Conservation (phyloP, 1,140 invertebrate species). For the Liolophura sinensis region DNA sequence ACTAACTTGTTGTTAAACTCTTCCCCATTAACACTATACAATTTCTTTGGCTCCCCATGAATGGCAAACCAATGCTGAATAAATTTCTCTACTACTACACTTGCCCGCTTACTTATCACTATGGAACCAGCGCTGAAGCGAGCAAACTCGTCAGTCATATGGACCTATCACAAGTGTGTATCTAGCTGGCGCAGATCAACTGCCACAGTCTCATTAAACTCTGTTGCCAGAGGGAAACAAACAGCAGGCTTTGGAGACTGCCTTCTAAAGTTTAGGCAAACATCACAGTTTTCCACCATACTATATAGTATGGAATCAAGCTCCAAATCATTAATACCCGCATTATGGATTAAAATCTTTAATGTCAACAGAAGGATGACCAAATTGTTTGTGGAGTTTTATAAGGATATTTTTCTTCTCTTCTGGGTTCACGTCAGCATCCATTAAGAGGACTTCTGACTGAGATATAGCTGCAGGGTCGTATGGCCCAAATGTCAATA, state of each 20-base stretch:
- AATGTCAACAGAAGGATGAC: slow-evolving; percentile 15
- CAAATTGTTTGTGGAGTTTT: slow-evolving; percentile 18
- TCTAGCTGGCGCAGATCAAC: slow-evolving; percentile 12
- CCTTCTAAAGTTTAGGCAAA: slow-evolving; percentile 8
- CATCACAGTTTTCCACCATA: slow-evolving; percentile 6
- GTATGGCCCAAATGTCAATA: background rate
- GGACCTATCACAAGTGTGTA: slow-evolving; percentile 8
- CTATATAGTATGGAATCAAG: background rate
- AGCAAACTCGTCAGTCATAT: slow-evolving; percentile 16
- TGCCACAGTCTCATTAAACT: slow-evolving; percentile 20
- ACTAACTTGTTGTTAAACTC: slow-evolving; percentile 14
- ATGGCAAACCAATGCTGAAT: slow-evolving; percentile 7
- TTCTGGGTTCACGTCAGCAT: background rate
- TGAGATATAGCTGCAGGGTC: background rate
- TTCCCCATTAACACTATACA: slow-evolving; percentile 12
- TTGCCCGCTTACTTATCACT: background rate
- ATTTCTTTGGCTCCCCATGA: slow-evolving; percentile 7
- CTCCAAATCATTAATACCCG: slow-evolving; percentile 6
- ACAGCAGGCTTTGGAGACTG: slow-evolving; percentile 10
- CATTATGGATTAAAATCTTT: slow-evolving; percentile 11
- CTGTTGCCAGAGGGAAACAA: slow-evolving; percentile 12
- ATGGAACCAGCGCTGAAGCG: slow-evolving; percentile 12
- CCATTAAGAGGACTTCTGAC: background rate
- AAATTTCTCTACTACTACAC: slow-evolving; percentile 3
- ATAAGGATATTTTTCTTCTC: slow-evolving; percentile 8